These are phyloP conservation scores for Ochotona curzoniae DNA, from an alignment of 2,113 vertebrate genomes.

Conservation along the genomic window DNA sequence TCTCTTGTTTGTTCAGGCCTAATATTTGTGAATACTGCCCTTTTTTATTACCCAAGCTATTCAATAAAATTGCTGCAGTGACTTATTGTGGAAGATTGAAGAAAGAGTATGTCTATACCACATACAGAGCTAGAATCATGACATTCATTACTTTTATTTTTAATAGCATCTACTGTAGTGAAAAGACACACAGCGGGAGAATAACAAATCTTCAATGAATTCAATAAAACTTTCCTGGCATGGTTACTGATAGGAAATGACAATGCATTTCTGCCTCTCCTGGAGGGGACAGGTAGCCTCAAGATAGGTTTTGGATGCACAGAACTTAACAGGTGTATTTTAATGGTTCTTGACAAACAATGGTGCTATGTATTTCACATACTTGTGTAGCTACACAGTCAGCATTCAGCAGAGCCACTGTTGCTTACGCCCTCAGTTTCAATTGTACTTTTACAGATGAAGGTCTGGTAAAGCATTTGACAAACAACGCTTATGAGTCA, in stretches of 20 bases:
- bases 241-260: conserved; percentile 25
- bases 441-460: background rate
- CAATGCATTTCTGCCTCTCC: background rate
- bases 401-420: background rate
- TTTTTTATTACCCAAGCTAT: conserved; percentile 54
- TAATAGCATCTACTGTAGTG: background rate
- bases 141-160: conserved; percentile 54
- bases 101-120: background rate
- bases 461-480: background rate
- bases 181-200: conserved; percentile 38
- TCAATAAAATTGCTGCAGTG: conserved; percentile 59
- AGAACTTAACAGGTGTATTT: conserved; percentile 1
- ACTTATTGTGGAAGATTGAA: conserved; percentile 45
- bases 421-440: background rate
- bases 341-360: conserved; percentile 44
- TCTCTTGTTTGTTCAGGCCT: conserved; percentile 40
- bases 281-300: background rate
- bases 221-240: background rate
- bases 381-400: background rate
- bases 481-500: background rate
- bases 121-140: conserved; percentile 54
- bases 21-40: conserved; percentile 54
- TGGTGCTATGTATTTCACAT: conserved; percentile 4
- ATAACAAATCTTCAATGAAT: conserved; percentile 54
- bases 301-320: background rate